Evolutionary conservation across 2,797 vertebrate species (phyloP).

Genomic region (Tapera naevia): DNA sequence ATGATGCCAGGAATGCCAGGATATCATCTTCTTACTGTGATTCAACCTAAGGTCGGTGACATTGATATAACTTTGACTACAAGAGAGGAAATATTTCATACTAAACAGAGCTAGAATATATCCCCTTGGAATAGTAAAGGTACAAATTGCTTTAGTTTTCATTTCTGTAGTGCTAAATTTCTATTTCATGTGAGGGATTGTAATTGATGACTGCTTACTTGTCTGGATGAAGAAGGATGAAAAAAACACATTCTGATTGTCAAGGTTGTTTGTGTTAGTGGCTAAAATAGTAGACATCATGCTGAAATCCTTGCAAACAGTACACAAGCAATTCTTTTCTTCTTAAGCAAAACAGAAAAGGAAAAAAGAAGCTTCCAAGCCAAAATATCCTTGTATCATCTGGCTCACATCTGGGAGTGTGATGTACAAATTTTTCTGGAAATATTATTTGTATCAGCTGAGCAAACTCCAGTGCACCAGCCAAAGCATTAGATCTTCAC

Average conservation of each 20-base stretch:
- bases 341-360: constrained; percentile 60
- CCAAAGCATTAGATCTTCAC: constrained; percentile 34
- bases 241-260: constrained; percentile 70
- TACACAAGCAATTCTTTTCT: constrained; percentile 46
- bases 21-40: constrained; percentile 64
- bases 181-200: constrained; percentile 72
- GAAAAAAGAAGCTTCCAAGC: constrained; percentile 39
- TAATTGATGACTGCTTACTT: constrained; percentile 76
- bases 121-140: constrained; percentile 76
- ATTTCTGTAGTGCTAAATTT: constrained; percentile 75
- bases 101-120: constrained; percentile 72
- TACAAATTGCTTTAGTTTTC: constrained; percentile 80
- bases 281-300: constrained; percentile 64
- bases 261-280: constrained; percentile 74
- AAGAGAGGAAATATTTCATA: constrained; percentile 74
- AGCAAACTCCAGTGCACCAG: constrained; percentile 4
- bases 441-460: constrained; percentile 45
- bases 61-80: constrained; percentile 77
- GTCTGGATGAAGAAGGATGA: constrained; percentile 63
- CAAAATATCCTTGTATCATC: constrained; percentile 45
- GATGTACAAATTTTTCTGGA: constrained; percentile 31
- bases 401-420: constrained; percentile 34
- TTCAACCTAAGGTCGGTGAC: constrained; percentile 69
- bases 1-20: constrained; percentile 52
- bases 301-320: constrained; percentile 66